phyloP scores from a whole-genome alignment of 2,888 invertebrate species.

The Nasonovia ribisnigri region DNA sequence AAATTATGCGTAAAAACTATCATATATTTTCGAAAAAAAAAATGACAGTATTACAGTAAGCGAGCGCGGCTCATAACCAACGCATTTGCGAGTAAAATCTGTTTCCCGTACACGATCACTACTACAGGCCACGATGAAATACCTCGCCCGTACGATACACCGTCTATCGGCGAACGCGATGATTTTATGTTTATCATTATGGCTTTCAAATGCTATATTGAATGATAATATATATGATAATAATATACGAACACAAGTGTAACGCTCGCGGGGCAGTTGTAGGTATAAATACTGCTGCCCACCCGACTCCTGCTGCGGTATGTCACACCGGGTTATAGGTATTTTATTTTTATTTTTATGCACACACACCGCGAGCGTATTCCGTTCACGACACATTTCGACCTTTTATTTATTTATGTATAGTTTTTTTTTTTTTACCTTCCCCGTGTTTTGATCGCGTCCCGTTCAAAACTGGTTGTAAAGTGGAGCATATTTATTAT shows the following conservation, averaged over 20 bases:
- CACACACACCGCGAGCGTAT: neutral
- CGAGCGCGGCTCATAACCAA: neutral
- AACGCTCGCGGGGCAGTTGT: neutral
- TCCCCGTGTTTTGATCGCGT: slow-evolving; percentile 14
- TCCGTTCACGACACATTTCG: slow-evolving; percentile 5
- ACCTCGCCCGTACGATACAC: neutral
- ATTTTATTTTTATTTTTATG: neutral
- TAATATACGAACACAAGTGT: neutral
- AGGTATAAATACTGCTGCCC: neutral
- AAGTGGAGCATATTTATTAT: slow-evolving; percentile 9
- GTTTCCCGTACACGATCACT: neutral
- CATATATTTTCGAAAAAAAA: neutral
- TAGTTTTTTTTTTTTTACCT: slow-evolving; percentile 16
- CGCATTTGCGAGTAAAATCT: neutral
- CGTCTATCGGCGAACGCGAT: neutral
- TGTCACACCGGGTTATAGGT: neutral
- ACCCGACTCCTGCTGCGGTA: neutral
- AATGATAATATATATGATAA: neutral
- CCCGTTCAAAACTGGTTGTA: neutral
- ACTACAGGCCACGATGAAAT: neutral
- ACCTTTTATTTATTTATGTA: neutral
- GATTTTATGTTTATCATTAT: neutral
- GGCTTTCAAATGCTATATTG: neutral
- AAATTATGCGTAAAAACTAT: no score
- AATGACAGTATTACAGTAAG: neutral